A percentile compares a stretch with the other conserved stretches of the same genome.
Conservation (phyloP, 2,888 invertebrate genomes). For the Meliscaeva auricollis region DNA sequence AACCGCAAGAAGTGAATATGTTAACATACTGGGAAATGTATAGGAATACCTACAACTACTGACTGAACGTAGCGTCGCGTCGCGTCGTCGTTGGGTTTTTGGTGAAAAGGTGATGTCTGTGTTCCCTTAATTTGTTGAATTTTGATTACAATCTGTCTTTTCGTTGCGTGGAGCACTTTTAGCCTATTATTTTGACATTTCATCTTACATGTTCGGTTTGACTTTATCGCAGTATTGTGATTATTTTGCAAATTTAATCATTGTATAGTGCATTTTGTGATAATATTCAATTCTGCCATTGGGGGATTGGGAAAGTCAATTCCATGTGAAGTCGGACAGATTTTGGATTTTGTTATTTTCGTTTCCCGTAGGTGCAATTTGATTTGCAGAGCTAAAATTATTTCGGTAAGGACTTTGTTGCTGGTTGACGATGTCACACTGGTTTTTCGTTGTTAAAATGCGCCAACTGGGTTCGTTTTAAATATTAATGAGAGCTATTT, state of each 20-base stretch:
- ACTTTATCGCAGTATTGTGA: slow-evolving; percentile 56
- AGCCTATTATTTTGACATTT: slow-evolving; percentile 77
- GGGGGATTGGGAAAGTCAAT: slow-evolving; percentile 17
- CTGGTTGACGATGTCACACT: no score
- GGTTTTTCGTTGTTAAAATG: no score
- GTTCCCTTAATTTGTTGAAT: slow-evolving; percentile 79
- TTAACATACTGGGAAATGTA: slow-evolving; percentile 67
- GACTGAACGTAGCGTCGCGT: not conserved
- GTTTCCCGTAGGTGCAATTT: no score
- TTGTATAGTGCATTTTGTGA: not conserved
- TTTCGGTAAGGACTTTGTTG: no score
- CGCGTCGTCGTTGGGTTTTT: slow-evolving; percentile 42
- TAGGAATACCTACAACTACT: slow-evolving; percentile 26
- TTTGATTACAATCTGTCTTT: slow-evolving; percentile 79
- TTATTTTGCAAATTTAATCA: slow-evolving; percentile 12
- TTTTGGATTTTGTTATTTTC: no score
- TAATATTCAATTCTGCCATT: not conserved
- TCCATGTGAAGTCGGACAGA: not conserved
- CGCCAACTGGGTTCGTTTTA: no score
- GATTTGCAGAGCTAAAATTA: no score
- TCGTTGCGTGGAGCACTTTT: slow-evolving; percentile 75
- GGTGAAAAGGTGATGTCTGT: slow-evolving; percentile 79
- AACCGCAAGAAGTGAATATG: slow-evolving; percentile 65
- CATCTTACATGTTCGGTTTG: slow-evolving; percentile 68
- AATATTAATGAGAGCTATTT: no score